Conservation (phyloP, 2,888 invertebrate species). For the Brachynemurus nebulosus region DNA sequence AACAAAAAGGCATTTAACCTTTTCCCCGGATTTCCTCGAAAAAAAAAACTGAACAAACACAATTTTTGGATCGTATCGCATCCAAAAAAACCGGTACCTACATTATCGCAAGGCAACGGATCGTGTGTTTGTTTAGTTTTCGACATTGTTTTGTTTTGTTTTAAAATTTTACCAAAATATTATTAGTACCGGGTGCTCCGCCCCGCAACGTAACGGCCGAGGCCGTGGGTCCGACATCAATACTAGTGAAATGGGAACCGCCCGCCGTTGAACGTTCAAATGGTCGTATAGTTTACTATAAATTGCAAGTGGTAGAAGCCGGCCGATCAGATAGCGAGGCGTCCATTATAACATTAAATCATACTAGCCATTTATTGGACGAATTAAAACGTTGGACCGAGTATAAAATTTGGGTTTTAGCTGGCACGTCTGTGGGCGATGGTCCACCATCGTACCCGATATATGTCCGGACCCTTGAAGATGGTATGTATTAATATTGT, state of each 20-base stretch:
- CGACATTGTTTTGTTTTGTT: too few relatives aligned
- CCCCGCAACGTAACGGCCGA: conserved; percentile 86
- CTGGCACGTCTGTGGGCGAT: conserved; percentile 92
- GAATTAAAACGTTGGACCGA: conserved; percentile 90
- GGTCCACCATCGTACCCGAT: conserved; percentile 88
- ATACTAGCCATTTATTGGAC: conserved; percentile 68
- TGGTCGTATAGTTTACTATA: conserved; percentile 90
- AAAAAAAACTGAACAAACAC: too few relatives aligned
- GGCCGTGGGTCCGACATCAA: conserved; percentile 77
- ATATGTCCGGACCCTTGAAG: conserved; percentile 90
- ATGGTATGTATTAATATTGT: conserved; percentile 73
- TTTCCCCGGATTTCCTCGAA: too few relatives aligned
- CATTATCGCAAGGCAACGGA: too few relatives aligned
- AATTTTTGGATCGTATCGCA: too few relatives aligned
- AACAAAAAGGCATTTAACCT: too few relatives aligned
- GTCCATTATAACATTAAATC: conserved; percentile 62
- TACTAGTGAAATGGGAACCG: conserved; percentile 84
- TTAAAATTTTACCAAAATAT: too few relatives aligned
- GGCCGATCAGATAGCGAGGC: conserved; percentile 77
- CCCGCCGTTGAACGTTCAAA: conserved; percentile 83
- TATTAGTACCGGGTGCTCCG: conserved; percentile 88
- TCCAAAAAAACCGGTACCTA: too few relatives aligned
- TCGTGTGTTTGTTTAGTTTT: too few relatives aligned
- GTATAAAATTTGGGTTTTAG: conserved; percentile 93
- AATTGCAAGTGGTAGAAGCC: conserved; percentile 77